phyloP scores from a whole-genome alignment of 2,797 vertebrate species.

The Cirrhinus molitorella region DNA sequence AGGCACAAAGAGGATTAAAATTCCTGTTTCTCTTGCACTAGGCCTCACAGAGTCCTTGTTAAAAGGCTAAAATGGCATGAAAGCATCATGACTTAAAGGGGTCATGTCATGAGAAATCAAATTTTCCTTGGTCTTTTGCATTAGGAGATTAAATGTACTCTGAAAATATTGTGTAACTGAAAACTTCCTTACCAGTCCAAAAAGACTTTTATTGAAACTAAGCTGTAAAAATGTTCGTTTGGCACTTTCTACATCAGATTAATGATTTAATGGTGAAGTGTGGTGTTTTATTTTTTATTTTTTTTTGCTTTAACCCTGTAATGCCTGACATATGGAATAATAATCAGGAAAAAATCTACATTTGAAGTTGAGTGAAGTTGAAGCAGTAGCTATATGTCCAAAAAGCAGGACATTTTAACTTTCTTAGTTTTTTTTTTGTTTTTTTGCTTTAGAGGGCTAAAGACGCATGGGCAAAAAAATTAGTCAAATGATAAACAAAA shows the following conservation, averaged over 20 bases:
- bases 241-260: background rate
- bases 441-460: background rate
- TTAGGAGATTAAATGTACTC: background rate
- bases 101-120: background rate
- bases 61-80: background rate
- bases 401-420: too few species aligned
- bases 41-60: slow-evolving; percentile 63
- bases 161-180: background rate
- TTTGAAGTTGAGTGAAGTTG: too few species aligned
- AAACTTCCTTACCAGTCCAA: background rate
- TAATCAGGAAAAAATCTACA: too few species aligned
- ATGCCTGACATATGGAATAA: background rate
- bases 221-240: background rate
- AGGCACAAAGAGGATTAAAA: slow-evolving; percentile 82
- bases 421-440: too few species aligned
- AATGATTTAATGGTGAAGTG: background rate
- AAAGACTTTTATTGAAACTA: background rate
- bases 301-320: background rate
- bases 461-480: background rate
- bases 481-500: background rate
- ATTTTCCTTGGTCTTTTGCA: slow-evolving; percentile 46
- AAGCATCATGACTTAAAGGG: background rate
- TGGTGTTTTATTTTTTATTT: too few species aligned
- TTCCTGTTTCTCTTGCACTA: slow-evolving; percentile 76
- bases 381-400: too few species aligned